Conservation (phyloP, 2,113 vertebrate species). For the Albula goreensis region DNA sequence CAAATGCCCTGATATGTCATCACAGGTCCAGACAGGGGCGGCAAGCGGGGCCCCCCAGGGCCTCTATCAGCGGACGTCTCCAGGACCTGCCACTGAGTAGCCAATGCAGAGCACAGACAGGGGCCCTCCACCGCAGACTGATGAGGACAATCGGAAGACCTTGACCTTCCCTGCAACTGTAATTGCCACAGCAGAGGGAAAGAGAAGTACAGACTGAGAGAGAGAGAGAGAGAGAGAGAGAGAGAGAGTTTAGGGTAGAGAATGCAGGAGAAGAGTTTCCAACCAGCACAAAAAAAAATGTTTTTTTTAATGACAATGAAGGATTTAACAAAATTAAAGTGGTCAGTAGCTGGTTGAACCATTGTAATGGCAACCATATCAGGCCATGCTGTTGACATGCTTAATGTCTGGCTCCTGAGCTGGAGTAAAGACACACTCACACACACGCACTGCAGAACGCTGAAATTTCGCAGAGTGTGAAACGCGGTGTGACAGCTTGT, state of each 20-base stretch:
- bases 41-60: neutral
- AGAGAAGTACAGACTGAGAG: neutral
- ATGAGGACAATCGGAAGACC: neutral
- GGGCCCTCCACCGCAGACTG: neutral
- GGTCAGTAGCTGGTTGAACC: neutral
- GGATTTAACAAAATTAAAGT: neutral
- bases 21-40: neutral
- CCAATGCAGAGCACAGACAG: neutral
- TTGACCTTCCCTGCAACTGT: neutral
- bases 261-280: neutral
- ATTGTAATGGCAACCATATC: constrained; percentile 34
- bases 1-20: neutral
- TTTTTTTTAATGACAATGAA: neutral
- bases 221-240: neutral
- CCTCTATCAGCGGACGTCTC: neutral
- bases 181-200: neutral
- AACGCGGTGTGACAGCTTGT: neutral
- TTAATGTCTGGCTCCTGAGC: constrained; percentile 51
- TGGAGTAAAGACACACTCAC: constrained; percentile 43
- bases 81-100: neutral
- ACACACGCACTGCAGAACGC: neutral
- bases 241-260: neutral
- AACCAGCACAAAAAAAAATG: neutral
- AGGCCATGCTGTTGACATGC: constrained; percentile 42
- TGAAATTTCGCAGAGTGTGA: constrained; percentile 44